Conservation (phyloP, 2,113 vertebrate genomes). For the Trachemys scripta region DNA sequence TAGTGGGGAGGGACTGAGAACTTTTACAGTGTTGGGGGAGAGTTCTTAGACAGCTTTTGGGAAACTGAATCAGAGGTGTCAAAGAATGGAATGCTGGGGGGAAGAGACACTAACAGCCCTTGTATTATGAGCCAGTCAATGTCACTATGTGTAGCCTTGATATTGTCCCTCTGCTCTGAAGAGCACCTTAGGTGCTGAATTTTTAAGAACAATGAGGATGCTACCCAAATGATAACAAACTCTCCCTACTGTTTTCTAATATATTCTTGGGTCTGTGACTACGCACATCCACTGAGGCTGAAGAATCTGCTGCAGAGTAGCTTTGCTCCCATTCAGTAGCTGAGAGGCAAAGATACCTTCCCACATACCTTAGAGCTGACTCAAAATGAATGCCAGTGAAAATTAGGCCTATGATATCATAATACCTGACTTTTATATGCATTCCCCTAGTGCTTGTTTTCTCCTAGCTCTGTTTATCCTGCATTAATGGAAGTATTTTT, state of each 20-base stretch:
- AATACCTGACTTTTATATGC: background rate
- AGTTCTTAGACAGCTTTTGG: background rate
- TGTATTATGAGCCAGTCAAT: background rate
- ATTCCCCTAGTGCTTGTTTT: background rate
- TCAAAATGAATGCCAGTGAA: background rate
- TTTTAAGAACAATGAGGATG: background rate
- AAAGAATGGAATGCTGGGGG: background rate
- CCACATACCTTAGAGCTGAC: background rate
- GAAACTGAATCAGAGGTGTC: background rate
- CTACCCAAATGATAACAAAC: background rate
- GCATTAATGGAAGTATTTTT: background rate
- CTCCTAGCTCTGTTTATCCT: slow-evolving; percentile 21
- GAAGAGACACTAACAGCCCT: background rate
- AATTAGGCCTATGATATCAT: background rate
- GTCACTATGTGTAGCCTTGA: background rate
- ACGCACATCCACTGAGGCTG: rapidly evolving
- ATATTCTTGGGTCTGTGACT: rapidly evolving
- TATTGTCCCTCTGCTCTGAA: rapidly evolving
- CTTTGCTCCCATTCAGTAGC: background rate
- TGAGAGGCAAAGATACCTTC: background rate
- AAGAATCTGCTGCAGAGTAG: background rate
- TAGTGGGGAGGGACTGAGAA: background rate
- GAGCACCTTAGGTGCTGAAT: background rate
- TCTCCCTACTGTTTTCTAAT: rapidly evolving
- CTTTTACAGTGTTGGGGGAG: background rate